Evolutionary conservation across 37 sponge, comb jelly and placozoan species (phyloP), one percentile per base, ranked within the genome.

Genomic region (Haliclona indistincta): DNA sequence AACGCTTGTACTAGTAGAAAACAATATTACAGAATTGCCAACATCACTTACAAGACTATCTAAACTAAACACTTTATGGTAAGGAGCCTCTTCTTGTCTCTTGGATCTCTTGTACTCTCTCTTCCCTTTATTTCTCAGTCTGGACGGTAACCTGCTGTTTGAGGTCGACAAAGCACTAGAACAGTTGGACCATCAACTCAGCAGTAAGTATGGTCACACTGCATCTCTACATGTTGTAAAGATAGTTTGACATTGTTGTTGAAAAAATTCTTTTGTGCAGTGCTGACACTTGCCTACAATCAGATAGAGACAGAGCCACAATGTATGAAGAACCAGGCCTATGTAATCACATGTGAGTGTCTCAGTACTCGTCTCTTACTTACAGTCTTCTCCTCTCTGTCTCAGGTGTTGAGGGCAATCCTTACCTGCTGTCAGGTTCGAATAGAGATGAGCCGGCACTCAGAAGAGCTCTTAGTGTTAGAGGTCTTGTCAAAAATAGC

Each of bases 401-500:
- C 20, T 26, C 38, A 79, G 80, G 80, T 69, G 68, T 79, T 39
- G 62, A 69, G 55, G 71, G 71, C 36, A 79, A 79, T 56, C 80
- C 80, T 13, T 79, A 68, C 28, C n/a, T n/a, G n/a, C n/a, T n/a
- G n/a, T n/a, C n/a, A n/a, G n/a, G n/a, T n/a, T n/a, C n/a, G n/a
- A n/a, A n/a, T n/a, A n/a, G n/a, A n/a, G n/a, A n/a, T n/a, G n/a
- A n/a, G n/a, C n/a, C n/a, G n/a, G n/a, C n/a, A n/a, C n/a, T n/a
- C n/a, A n/a, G n/a, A n/a, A n/a, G n/a, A n/a, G n/a, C n/a, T n/a
- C n/a, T n/a, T n/a, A n/a, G n/a, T n/a, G n/a, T n/a, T n/a, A n/a
- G n/a, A n/a, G n/a, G n/a, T n/a, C n/a, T n/a, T n/a, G n/a, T n/a
- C n/a, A n/a, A n/a, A n/a, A n/a, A n/a, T n/a, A n/a, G n/a, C n/a